Evolutionary conservation across 2,888 invertebrate genomes (phyloP), one percentile per base, ranked within the genome.

Genomic region (Drosophila pseudotalamancana): DNA sequence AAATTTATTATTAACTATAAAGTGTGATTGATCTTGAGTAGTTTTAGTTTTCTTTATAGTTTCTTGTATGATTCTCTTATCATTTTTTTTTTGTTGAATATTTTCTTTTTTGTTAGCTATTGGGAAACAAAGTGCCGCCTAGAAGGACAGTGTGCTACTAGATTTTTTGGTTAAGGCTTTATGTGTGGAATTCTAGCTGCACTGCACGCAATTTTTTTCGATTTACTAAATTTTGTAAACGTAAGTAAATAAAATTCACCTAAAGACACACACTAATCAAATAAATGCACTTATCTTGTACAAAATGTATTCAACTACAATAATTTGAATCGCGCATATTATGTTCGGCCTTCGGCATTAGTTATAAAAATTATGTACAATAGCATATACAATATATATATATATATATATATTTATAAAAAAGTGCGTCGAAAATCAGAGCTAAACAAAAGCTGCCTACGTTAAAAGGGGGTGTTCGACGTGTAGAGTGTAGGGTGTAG

Each of bases 381-480:
- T 57, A 66, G 45, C 57, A 54, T 50, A 45, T 69, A 42, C 21
- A 42, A 43, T 60, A 49, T 65, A 32, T 46, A 25, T 55, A 42
- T 43, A 23, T 56, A 31, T 29, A 29, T n/a, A 12, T 21, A 32
- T 19, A 43, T 29, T 8, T 43, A 12, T 45, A 57, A 68, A 73
- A 81, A 83, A 79, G 83, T 80, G 79, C 82, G 75, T 85, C 69
- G 76, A 70, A 85, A 77, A 77, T 60, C 80, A 74, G 77, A 85
- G 63, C 86, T 77, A 77, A 86, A 72, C 51, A 62, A 80, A 79
- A 86, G 86, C 83, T 74, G 77, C 77, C 77, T 72, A 73, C 81
- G 74, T 74, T 63, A 34, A 65, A 12, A 39, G 40, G 49, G 43
- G 45, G 40, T 21, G 12, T 21, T 12, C 27, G 11, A 6, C 25